Conservation (phyloP, 2,888 invertebrate genomes). For the Aphodius granarius region DNA sequence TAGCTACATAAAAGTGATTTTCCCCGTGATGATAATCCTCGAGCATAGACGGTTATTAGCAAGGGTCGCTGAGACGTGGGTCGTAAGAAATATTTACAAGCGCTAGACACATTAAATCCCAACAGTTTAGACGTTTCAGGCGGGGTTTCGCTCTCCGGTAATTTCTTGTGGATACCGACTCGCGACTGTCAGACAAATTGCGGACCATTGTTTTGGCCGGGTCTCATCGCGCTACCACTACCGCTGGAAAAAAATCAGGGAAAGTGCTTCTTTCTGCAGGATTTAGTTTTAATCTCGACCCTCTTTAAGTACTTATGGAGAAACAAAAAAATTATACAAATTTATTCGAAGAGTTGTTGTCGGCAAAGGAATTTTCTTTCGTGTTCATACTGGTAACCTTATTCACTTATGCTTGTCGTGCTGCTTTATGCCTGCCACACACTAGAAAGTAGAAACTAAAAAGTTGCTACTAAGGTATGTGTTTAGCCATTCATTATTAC, state of each 20-base stretch:
- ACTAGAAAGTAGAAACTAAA: too few relatives aligned
- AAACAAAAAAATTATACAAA: not conserved
- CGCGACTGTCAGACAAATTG: not conserved
- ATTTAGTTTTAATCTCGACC: not conserved
- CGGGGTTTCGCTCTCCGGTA: not conserved
- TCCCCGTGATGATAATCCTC: not conserved
- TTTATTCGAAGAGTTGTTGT: not conserved
- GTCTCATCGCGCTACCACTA: not conserved
- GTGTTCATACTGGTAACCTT: too few relatives aligned
- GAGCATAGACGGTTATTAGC: not conserved
- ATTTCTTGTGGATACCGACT: not conserved
- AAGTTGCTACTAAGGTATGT: too few relatives aligned
- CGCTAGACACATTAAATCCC: not conserved
- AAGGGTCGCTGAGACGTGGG: not conserved
- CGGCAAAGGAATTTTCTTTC: too few relatives aligned
- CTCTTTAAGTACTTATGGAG: not conserved
- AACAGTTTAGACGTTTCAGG: not conserved
- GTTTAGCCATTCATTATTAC: too few relatives aligned
- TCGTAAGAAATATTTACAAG: not conserved
- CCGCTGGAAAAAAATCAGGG: not conserved
- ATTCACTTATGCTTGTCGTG: too few relatives aligned
- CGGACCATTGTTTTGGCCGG: not conserved
- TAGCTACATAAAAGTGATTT: not conserved
- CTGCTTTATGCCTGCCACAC: too few relatives aligned
- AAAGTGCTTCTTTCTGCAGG: not conserved